Evolutionary conservation across 1,140 invertebrate species (phyloP).

Genomic region (Lepidurus packardi): DNA sequence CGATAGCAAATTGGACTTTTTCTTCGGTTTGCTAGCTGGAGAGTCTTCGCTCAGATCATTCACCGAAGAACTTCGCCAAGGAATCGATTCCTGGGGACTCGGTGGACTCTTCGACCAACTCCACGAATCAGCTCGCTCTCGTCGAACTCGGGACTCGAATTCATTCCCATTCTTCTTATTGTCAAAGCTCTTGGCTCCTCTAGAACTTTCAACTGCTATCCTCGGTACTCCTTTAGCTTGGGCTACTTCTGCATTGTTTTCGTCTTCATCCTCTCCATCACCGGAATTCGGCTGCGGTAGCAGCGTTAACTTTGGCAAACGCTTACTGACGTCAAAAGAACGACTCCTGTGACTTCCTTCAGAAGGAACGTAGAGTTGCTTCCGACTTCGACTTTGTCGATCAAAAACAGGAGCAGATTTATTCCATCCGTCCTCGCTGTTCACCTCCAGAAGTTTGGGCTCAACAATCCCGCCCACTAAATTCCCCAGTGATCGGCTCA

Average conservation of each 20-base stretch:
- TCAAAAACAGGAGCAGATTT: background rate
- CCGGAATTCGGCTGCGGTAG: background rate
- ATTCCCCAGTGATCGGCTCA: background rate
- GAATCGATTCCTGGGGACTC: background rate
- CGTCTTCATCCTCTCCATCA: background rate
- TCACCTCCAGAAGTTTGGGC: background rate
- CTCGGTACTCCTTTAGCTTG: no score
- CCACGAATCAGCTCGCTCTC: background rate
- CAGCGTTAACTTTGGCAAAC: no score
- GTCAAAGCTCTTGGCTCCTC: background rate
- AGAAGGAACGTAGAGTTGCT: background rate
- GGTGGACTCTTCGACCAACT: background rate
- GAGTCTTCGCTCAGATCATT: background rate
- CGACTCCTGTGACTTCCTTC: background rate
- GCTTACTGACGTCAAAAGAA: background rate
- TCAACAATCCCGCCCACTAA: background rate
- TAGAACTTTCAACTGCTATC: background rate
- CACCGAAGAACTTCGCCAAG: slow-evolving; percentile 6
- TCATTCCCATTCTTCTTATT: background rate
- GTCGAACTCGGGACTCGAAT: background rate
- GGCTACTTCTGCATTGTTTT: no score
- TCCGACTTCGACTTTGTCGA: background rate
- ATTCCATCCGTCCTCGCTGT: background rate
- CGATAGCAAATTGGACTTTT: background rate
- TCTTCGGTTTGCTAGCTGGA: slow-evolving; percentile 9